These are phyloP conservation scores for Sinella curviseta DNA, from an alignment of 1,140 invertebrate species.

Conservation along the genomic window DNA sequence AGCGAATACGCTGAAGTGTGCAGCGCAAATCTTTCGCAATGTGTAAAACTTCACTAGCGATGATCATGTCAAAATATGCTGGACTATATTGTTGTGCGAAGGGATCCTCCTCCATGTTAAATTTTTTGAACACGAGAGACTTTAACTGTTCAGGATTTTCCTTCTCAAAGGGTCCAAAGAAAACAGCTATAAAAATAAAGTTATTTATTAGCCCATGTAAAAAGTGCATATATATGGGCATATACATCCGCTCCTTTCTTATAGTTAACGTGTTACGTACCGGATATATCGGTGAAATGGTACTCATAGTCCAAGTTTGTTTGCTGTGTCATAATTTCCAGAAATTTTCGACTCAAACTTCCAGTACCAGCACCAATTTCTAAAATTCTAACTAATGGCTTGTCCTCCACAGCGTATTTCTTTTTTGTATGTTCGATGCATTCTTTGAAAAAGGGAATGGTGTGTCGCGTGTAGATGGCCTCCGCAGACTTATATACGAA, in stretches of 20 bases:
- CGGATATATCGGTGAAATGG: neutral
- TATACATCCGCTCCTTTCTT: too few relatives aligned
- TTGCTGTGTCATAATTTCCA: neutral
- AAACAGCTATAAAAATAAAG: conserved; percentile 24
- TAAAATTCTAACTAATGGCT: neutral
- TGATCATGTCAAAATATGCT: conserved; percentile 31
- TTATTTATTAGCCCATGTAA: neutral
- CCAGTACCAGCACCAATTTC: neutral
- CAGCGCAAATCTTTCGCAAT: conserved; percentile 22
- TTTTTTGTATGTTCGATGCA: neutral
- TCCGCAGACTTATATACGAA: neutral
- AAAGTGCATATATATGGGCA: too few relatives aligned
- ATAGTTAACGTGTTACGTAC: too few relatives aligned
- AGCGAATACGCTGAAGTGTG: neutral
- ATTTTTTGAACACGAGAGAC: conserved; percentile 14
- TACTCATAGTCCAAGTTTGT: neutral
- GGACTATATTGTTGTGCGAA: conserved; percentile 31
- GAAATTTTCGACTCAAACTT: neutral
- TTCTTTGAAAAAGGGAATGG: neutral
- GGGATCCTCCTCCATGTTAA: conserved; percentile 42
- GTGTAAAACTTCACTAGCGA: conserved; percentile 35
- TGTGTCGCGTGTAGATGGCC: neutral
- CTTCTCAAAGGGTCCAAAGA: conserved; percentile 1
- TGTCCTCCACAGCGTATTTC: neutral
- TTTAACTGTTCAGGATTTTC: neutral